Evolutionary conservation across 2,888 invertebrate genomes (phyloP).

Genomic region (Chirona hameri): DNA sequence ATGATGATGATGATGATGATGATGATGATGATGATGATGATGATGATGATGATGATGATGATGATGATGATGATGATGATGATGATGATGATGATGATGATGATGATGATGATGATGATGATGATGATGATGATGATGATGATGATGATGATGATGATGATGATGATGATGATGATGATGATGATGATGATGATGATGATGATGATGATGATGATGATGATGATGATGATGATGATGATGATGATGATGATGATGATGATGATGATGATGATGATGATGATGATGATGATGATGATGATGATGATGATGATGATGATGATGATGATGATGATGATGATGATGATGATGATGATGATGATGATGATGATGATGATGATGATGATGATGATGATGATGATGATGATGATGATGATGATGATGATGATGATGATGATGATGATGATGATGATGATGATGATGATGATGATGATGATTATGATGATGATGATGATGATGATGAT

Average conservation of each 20-base stretch:
- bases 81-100: constrained; percentile 22
- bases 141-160: constrained; percentile 22
- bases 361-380: constrained; percentile 22
- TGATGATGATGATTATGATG: too few species aligned
- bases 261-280: neutral
- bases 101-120: constrained; percentile 12
- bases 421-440: constrained; percentile 9
- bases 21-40: constrained; percentile 22
- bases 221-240: neutral
- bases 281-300: constrained; percentile 8
- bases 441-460: too few species aligned
- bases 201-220: constrained; percentile 2
- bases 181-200: constrained; percentile 22
- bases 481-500: too few species aligned
- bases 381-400: neutral
- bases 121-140: constrained; percentile 22
- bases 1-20: constrained; percentile 22
- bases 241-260: constrained; percentile 7
- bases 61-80: constrained; percentile 7
- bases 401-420: constrained; percentile 11
- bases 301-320: constrained; percentile 22
- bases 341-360: constrained; percentile 9
- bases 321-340: constrained; percentile 9
- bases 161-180: constrained; percentile 22
- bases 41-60: constrained; percentile 22